These are phyloP conservation scores for Agelastica alni DNA, from an alignment of 2,888 invertebrate species.

Conservation along the genomic window DNA sequence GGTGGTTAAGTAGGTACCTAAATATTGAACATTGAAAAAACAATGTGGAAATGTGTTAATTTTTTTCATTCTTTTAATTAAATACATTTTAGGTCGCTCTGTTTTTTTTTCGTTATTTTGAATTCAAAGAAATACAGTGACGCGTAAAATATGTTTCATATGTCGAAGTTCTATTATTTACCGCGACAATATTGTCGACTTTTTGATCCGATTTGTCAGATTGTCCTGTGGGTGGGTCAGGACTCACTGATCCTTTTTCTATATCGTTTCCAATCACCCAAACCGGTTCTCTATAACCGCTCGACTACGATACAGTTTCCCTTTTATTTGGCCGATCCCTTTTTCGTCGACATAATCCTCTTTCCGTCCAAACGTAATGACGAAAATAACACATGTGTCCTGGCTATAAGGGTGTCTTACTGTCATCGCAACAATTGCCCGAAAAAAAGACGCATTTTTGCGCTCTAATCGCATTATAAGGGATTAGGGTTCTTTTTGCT, in stretches of 20 bases:
- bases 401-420: constrained; percentile 56
- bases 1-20: too few relatives aligned
- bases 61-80: too few relatives aligned
- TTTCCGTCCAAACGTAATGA: constrained; percentile 57
- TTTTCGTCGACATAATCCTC: constrained; percentile 55
- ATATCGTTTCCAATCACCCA: constrained; percentile 51
- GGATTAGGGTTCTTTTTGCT: constrained; percentile 40
- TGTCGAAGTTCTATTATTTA: constrained; percentile 51
- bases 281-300: constrained; percentile 1
- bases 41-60: too few relatives aligned
- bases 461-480: constrained; percentile 53
- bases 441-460: constrained; percentile 49
- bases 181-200: constrained; percentile 59
- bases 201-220: constrained; percentile 60
- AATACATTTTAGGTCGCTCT: too few relatives aligned
- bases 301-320: constrained; percentile 11
- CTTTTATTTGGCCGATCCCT: constrained; percentile 31
- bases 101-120: too few relatives aligned
- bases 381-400: constrained; percentile 58
- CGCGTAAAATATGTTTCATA: constrained; percentile 52
- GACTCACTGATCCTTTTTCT: constrained; percentile 56
- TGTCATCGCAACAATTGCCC: constrained; percentile 56
- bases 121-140: constrained; percentile 46
- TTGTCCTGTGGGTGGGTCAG: constrained; percentile 57
- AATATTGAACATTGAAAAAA: too few relatives aligned